A percentile compares a stretch with the other conserved stretches of the same genome.
Conservation (phyloP, 2,113 vertebrate genomes). For the Seriola dumerili region DNA sequence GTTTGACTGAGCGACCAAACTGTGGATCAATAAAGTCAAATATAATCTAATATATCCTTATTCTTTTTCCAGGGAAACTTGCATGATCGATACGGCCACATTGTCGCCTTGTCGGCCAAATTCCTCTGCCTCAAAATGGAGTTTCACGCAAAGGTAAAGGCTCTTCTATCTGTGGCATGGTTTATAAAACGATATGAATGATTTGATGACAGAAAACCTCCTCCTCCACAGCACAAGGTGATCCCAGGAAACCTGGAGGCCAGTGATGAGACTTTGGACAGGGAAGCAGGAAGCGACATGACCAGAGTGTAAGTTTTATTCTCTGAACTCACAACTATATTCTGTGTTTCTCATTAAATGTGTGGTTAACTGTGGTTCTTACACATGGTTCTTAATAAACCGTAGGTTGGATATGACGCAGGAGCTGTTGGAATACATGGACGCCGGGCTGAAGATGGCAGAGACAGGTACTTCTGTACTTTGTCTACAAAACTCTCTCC, state of each 20-base stretch:
- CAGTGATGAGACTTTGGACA: slow-evolving; percentile 92
- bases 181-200: background rate
- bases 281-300: slow-evolving; percentile 89
- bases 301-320: slow-evolving; percentile 90
- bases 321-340: background rate
- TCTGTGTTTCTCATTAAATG: background rate
- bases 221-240: slow-evolving; percentile 77
- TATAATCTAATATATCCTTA: background rate
- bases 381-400: background rate
- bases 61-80: slow-evolving; percentile 87
- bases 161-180: too few relatives aligned
- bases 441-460: slow-evolving; percentile 91
- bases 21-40: background rate
- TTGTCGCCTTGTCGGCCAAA: slow-evolving; percentile 94
- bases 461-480: slow-evolving; percentile 83
- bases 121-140: slow-evolving; percentile 95
- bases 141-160: slow-evolving; percentile 92
- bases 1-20: too few relatives aligned
- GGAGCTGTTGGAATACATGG: slow-evolving; percentile 93
- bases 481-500: too few relatives aligned
- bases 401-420: slow-evolving; percentile 92
- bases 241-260: slow-evolving; percentile 92
- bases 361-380: background rate
- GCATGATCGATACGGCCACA: slow-evolving; percentile 94
- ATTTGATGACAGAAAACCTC: background rate